Conservation (phyloP, 2,113 vertebrate genomes). For the Zootoca vivipara region DNA sequence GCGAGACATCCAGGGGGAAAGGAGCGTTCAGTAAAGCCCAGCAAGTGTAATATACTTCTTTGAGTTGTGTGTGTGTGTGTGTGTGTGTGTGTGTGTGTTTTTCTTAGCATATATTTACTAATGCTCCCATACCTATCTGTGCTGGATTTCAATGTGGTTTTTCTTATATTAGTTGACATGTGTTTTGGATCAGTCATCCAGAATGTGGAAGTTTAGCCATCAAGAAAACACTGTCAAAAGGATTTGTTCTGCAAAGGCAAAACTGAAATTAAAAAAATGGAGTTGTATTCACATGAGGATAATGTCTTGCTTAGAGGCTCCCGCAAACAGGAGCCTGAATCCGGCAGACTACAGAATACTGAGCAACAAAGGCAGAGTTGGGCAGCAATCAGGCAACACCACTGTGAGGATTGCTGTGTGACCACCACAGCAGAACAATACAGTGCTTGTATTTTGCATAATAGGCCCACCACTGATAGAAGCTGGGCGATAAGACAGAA, state of each 20-base stretch:
- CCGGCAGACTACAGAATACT: conserved; percentile 56
- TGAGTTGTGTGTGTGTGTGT: conserved; percentile 39
- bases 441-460: conserved; percentile 6
- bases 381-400: conserved; percentile 36
- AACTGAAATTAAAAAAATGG: conserved; percentile 69
- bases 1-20: conserved; percentile 57
- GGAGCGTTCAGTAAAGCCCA: conserved; percentile 48
- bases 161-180: conserved; percentile 61
- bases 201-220: conserved; percentile 67
- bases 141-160: conserved; percentile 43
- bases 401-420: conserved; percentile 56
- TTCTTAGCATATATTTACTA: not conserved
- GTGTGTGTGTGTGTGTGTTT: not conserved
- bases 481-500: not conserved
- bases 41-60: conserved; percentile 16
- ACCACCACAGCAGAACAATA: conserved; percentile 40
- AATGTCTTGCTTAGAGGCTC: conserved; percentile 45
- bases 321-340: conserved; percentile 24
- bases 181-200: conserved; percentile 72
- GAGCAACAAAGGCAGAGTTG: conserved; percentile 58
- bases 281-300: conserved; percentile 66
- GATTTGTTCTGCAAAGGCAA: conserved; percentile 61
- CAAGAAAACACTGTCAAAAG: conserved; percentile 71
- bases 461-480: not conserved
- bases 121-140: conserved; percentile 53